Conservation (phyloP, 2,888 invertebrate species). For the Spialia ferax region DNA sequence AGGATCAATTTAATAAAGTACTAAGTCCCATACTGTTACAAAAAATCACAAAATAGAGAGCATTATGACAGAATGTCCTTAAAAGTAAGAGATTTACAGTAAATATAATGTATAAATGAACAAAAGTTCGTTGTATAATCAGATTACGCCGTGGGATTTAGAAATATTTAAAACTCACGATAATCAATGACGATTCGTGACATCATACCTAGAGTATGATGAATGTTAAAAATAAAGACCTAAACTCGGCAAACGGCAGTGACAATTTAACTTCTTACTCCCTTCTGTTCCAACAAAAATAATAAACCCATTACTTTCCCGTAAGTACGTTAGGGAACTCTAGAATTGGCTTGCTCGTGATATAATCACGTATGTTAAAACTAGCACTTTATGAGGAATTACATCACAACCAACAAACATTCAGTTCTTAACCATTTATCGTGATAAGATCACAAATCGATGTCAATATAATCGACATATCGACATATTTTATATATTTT, state of each 20-base stretch:
- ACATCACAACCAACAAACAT: conserved; percentile 25
- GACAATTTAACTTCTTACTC: conserved; percentile 15
- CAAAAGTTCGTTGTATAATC: conserved; percentile 37
- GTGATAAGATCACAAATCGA: conserved; percentile 23
- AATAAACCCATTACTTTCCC: conserved; percentile 14
- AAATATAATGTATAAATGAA: conserved; percentile 15
- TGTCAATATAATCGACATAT: conserved; percentile 7
- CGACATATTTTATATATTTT: conserved; percentile 5
- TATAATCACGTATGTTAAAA: conserved; percentile 13
- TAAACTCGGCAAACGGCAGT: conserved; percentile 39
- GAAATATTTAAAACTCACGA: conserved; percentile 5
- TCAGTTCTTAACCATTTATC: conserved; percentile 36
- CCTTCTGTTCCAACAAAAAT: conserved; percentile 18
- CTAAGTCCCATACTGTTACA: conserved; percentile 18
- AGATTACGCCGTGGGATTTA: conserved; percentile 32
- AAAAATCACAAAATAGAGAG: conserved; percentile 32
- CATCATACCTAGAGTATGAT: conserved; percentile 29
- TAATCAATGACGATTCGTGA: conserved; percentile 21
- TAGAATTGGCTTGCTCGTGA: conserved; percentile 10
- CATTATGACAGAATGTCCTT: conserved; percentile 17
- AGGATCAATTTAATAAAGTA: conserved; percentile 1
- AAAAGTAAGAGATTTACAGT: conserved; percentile 1
- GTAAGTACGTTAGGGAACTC: not conserved
- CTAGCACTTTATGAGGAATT: conserved; percentile 14
- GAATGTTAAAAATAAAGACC: conserved; percentile 34